These are phyloP conservation scores for Pseudochirops cupreus DNA, from an alignment of 2,797 vertebrate species.

Conservation along the genomic window DNA sequence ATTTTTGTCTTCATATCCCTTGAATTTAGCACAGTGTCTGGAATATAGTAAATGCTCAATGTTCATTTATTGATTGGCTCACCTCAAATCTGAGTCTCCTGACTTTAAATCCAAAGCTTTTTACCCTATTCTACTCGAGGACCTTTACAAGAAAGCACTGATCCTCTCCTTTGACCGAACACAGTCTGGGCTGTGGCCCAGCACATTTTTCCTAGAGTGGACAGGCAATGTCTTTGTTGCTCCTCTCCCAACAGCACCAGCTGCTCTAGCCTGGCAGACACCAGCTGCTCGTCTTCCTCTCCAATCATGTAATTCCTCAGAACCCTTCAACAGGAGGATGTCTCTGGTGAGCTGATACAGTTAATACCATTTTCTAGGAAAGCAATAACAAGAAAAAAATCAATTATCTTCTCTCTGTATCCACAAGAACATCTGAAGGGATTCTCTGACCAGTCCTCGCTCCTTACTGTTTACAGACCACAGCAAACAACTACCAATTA, in stretches of 20 bases:
- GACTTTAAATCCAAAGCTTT: background rate
- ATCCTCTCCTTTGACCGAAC: background rate
- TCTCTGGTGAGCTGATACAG: background rate
- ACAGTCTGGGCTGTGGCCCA: background rate
- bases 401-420: background rate
- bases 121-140: background rate
- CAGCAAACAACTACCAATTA: background rate
- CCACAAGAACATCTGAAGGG: background rate
- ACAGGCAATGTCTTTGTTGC: background rate
- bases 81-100: background rate
- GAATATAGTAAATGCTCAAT: background rate
- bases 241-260: background rate
- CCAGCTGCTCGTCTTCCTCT: background rate
- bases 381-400: background rate
- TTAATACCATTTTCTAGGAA: background rate
- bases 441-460: background rate
- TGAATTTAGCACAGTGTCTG: background rate
- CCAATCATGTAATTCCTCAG: background rate
- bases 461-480: background rate
- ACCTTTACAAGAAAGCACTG: background rate
- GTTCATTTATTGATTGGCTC: background rate
- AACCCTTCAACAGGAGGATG: background rate
- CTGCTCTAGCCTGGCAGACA: background rate
- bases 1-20: background rate
- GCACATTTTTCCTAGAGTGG: background rate